Evolutionary conservation across 2,888 invertebrate species (phyloP), one percentile per base, ranked within the genome.

Genomic region (Acleris cristana): DNA sequence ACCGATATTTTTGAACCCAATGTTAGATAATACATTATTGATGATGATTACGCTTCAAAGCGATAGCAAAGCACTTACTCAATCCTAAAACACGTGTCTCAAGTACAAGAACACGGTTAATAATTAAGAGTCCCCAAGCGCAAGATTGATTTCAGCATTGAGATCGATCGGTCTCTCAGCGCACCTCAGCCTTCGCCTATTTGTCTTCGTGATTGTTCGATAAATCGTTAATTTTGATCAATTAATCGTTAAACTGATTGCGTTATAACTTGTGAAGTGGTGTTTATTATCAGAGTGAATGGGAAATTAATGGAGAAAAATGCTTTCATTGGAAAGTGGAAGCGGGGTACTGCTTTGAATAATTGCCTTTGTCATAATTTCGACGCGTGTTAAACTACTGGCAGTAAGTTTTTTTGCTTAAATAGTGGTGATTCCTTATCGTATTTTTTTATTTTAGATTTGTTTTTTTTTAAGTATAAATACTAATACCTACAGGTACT

Each of bases 101-200:
- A 26, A n/a, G 12, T 5, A 7, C 57, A n/a, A 12, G 7, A 44
- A 48, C 44, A 19, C 44, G n/a, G 40, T 48, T n/a, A 45, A 57
- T 57, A 58, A 58, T 58, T 48, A 58, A 48, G 45, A 45, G 57
- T 58, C 45, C 34, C 57, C 26, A 48, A 48, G 48, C 48, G 26
- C n/a, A 45, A 58, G 57, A 58, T 58, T 58, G 57, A 58, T 58
- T n/a, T 44, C n/a, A 7, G 8, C 19, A 18, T 2, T n/a, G 57
- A 48, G 57, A 56, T 56, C 57, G 48, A 58, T 58, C 45, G 45
- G 12, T 8, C 26, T 12, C 44, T 3, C 44, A 16, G 56, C 19
- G 21, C n/a, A 12, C 40, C 21, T 21, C 16, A 44, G 19, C 21
- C 23, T 48, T 58, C 21, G n/a, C 26, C 48, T 48, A 58, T 58